phyloP scores from a whole-genome alignment of 1,140 invertebrate species.

The Drosophila athabasca region DNA sequence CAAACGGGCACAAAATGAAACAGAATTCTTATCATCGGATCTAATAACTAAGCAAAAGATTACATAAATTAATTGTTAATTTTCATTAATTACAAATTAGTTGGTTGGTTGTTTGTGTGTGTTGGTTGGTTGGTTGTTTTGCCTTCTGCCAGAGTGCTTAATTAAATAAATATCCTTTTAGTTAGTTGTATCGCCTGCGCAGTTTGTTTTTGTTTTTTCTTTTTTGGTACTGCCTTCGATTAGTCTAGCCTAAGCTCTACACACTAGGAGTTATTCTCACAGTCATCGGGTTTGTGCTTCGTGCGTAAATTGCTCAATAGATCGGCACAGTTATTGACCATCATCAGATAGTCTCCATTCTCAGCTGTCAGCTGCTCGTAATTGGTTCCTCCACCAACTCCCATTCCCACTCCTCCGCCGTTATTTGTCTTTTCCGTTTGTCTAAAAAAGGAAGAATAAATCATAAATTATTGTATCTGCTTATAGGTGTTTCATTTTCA shows the following conservation, averaged over 20 bases:
- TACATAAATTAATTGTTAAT: constrained; percentile 67
- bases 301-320: constrained; percentile 83
- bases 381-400: constrained; percentile 42
- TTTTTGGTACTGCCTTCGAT: constrained; percentile 36
- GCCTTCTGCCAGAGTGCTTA: constrained; percentile 15
- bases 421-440: constrained; percentile 69
- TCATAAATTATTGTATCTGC: not conserved
- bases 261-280: constrained; percentile 84
- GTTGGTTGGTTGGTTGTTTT: constrained; percentile 13
- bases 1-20: constrained; percentile 47
- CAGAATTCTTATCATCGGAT: constrained; percentile 34
- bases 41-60: constrained; percentile 43
- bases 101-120: constrained; percentile 37
- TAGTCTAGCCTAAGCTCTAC: constrained; percentile 71
- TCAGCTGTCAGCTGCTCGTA: constrained; percentile 58
- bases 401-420: constrained; percentile 45
- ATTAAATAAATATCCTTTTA: constrained; percentile 73
- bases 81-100: constrained; percentile 67
- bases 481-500: not conserved
- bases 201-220: constrained; percentile 17
- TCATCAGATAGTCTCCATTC: constrained; percentile 83
- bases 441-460: constrained; percentile 31
- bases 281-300: constrained; percentile 84
- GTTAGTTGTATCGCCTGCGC: constrained; percentile 46
- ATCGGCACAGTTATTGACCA: constrained; percentile 84